Base-by-base conservation (phyloP, 2,797 vertebrate genomes). In the Lophius americanus region DNA sequence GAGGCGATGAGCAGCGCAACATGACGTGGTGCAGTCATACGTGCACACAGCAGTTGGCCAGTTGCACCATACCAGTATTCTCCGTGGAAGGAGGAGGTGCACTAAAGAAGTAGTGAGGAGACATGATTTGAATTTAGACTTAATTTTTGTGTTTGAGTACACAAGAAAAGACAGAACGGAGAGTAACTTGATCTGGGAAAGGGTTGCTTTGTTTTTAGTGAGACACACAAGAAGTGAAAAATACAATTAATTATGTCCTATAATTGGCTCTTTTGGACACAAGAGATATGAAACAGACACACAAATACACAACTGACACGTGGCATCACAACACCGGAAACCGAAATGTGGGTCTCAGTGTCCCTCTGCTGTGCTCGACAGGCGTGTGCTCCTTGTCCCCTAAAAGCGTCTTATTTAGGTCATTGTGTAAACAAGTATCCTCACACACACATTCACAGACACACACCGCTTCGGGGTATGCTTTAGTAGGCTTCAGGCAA, bases 381-480 rank as follows among this genome's bases (percentile, higher is more conserved):
- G 65, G 48, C 54, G 60, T 57, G 59, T 68, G 57, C 49, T 57
- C 10, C 53, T 56, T 63, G 70, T 84, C 76, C 67, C 71, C 60
- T 64, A 68, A 71, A 82, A 78, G 62, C 38, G 73, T 87, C 79
- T 85, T 91, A 92, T 92, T 90, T 90, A 85, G 92, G 92, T 91
- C 91, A 91, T 79, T 87, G 85, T 91, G 82, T 90, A 89, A 91
- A 91, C 83, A 89, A 83, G 70, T 57, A 70, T 81, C 50, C 64
- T 60, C 68, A 50, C 55, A 73, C 54, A 73, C 59, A 64, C 48
- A 63, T 32, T 38, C 60, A 23, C 42, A 52, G 35, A 60, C 49
- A 54, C 36, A 65, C 54, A 73, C 52, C 68, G 63, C 59, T 12
- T 2, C 13, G 35, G 72, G 59, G 79, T 71, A 78, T 60, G 57